phyloP scores from a whole-genome alignment of 2,113 vertebrate species.

The Hippocampus comes region DNA sequence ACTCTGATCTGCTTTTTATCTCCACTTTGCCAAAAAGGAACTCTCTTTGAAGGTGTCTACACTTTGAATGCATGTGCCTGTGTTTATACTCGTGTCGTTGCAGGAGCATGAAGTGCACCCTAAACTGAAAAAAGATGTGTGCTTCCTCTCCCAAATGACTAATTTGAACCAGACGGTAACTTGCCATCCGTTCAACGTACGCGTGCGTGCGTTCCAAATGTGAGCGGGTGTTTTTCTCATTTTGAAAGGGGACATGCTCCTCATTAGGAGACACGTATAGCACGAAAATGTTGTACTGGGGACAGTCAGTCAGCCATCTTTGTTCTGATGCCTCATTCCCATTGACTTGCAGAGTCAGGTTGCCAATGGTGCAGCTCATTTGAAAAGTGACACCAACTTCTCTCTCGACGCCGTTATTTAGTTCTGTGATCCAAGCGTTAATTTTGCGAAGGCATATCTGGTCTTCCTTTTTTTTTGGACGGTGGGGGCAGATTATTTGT shows the following conservation, averaged over 20 bases:
- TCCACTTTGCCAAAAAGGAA: conserved; percentile 42
- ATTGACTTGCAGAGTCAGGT: not conserved
- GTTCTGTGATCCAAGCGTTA: no score
- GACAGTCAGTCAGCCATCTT: not conserved
- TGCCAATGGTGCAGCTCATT: not conserved
- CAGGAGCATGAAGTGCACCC: conserved; percentile 51
- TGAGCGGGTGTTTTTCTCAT: conserved; percentile 24
- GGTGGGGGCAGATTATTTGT: not conserved
- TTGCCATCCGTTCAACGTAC: conserved; percentile 29
- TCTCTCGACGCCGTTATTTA: not conserved
- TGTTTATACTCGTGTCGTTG: conserved; percentile 62
- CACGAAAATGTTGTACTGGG: conserved; percentile 15
- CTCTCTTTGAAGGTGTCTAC: conserved; percentile 44
- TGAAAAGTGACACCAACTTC: conserved; percentile 3
- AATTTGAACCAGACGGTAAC: conserved; percentile 66
- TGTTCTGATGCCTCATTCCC: not conserved
- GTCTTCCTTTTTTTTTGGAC: no score
- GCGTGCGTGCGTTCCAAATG: conserved; percentile 27
- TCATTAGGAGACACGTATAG: conserved; percentile 54
- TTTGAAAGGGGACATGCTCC: conserved; percentile 39
- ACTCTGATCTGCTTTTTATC: conserved; percentile 50
- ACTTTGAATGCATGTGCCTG: conserved; percentile 48
- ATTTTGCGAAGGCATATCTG: not conserved
- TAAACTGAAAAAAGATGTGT: conserved; percentile 71
- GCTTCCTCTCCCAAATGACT: conserved; percentile 59